Evolutionary conservation across 2,113 vertebrate genomes (phyloP), one percentile per base, ranked within the genome.

Genomic region (Anarhynchus alexandrinus): DNA sequence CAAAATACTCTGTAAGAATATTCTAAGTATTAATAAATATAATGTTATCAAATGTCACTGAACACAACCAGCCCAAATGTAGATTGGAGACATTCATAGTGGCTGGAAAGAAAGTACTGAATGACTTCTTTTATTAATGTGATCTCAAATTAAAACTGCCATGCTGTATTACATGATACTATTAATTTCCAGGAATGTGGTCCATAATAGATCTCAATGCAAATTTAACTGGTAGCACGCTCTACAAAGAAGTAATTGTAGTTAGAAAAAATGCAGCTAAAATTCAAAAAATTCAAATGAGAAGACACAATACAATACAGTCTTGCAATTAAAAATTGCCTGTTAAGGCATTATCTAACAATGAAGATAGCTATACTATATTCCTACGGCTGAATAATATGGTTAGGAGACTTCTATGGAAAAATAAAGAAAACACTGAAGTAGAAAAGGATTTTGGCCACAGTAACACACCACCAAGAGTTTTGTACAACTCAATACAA

Each of bases 251-350:
- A 76, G 25, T 62, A 93, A 95, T 76, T 94, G 81, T 42, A 74
- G 15, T 67, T 90, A 86, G 59, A 92, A 49, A 70, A 87, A 93
- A 95, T 69, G 57, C 89, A 93, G 29, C 72, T 89, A 74, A 92
- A 96, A 94, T 54, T 83, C 59, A 84, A 32, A 86, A 89, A 95
- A 93, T 80, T 38, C 54, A 72, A 84, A 84, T 86, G 82, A 94
- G 76, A 88, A 71, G 38, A 49, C 57, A 72, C 12, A 82, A 67
- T 43, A n/a, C 65, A 82, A 52, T 49, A 77, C n/a, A 54, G 66
- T 91, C 76, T 57, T 49, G 43, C 29, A 93, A 87, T 76, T 94
- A 94, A 86, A 80, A 74, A 62, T 6, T 42, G 49, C 30, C 32
- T 82, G 36, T 72, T 74, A 64, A 51, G 65, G 66, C 34, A 65